Evolutionary conservation across 2,888 invertebrate species (phyloP).

Genomic region (Osmoderma eremita): DNA sequence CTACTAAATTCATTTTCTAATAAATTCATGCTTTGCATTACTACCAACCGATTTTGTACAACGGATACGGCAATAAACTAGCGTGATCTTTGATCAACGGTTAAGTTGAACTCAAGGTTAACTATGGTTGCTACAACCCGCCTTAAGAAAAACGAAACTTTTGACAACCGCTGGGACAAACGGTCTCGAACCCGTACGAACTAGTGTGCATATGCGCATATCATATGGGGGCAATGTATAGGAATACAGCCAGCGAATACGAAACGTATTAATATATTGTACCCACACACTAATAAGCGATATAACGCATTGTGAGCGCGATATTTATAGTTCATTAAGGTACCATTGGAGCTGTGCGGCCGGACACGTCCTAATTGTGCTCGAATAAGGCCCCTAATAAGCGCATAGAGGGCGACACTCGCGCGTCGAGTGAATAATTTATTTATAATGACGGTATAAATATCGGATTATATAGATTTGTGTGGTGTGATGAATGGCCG

Average conservation of each 20-base stretch:
- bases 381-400: slow-evolving; percentile 63
- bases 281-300: slow-evolving; percentile 62
- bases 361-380: slow-evolving; percentile 64
- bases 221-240: neutral
- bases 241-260: slow-evolving; percentile 12
- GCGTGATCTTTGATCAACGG: too few relatives aligned
- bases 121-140: too few relatives aligned
- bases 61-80: too few relatives aligned
- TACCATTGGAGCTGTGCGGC: slow-evolving; percentile 61
- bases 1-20: too few relatives aligned
- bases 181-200: neutral
- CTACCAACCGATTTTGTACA: too few relatives aligned
- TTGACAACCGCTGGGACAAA: slow-evolving; percentile 13
- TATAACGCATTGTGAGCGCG: slow-evolving; percentile 62
- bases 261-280: slow-evolving; percentile 62
- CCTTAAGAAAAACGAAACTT: neutral
- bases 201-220: neutral
- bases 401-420: slow-evolving; percentile 60
- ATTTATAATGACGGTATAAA: slow-evolving; percentile 65
- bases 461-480: slow-evolving; percentile 64
- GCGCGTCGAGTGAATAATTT: slow-evolving; percentile 61
- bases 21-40: too few relatives aligned
- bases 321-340: slow-evolving; percentile 65
- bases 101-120: too few relatives aligned
- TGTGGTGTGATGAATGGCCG: slow-evolving; percentile 61